A percentile compares a stretch with the other conserved stretches of the same genome.
Conservation (phyloP, 1,140 invertebrate genomes). For the Drosophila orena region DNA sequence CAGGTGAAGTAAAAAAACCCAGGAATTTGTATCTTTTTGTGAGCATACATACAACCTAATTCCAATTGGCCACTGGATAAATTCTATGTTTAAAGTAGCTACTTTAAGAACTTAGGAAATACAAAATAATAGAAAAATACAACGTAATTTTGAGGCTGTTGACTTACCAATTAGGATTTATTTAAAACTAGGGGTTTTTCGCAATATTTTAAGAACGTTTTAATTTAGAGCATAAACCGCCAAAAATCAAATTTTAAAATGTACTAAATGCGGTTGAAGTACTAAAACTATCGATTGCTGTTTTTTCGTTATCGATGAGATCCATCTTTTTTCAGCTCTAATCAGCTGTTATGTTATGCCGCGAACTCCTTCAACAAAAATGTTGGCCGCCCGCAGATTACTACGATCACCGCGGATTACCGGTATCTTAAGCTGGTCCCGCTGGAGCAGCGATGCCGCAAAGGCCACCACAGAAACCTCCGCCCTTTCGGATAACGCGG, state of each 20-base stretch:
- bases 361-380: constrained; percentile 12
- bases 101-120: too few relatives aligned
- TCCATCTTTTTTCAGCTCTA: background rate
- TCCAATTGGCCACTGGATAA: too few relatives aligned
- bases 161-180: too few relatives aligned
- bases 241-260: background rate
- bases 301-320: background rate
- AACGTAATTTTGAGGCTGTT: too few relatives aligned
- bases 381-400: constrained; percentile 38
- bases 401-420: constrained; percentile 29
- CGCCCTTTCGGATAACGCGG: background rate
- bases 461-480: constrained; percentile 13
- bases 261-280: background rate
- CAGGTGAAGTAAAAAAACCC: background rate
- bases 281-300: background rate
- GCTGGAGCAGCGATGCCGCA: constrained; percentile 61
- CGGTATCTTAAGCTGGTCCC: constrained; percentile 56
- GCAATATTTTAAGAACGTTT: too few relatives aligned
- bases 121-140: too few relatives aligned
- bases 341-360: constrained; percentile 29
- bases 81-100: too few relatives aligned
- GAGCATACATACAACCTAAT: background rate
- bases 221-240: background rate
- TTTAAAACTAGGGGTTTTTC: background rate
- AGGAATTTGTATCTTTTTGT: background rate